phyloP scores from a whole-genome alignment of 2,888 invertebrate genomes.

The Aleiodes alternator region DNA sequence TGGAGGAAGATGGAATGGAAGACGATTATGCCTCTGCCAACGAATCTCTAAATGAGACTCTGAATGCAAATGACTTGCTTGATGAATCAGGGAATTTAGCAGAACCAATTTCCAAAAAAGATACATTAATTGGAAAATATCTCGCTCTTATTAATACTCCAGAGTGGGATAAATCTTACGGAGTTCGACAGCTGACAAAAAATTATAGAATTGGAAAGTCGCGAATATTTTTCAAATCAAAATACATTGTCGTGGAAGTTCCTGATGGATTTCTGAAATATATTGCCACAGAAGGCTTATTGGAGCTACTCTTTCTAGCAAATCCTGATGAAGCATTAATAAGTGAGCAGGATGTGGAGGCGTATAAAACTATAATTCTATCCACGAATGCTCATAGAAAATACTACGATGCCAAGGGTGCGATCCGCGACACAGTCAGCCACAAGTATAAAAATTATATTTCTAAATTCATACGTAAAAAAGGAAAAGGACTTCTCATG shows the following conservation, averaged over 20 bases:
- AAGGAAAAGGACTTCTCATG: no score
- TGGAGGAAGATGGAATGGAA: no score
- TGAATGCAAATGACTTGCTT: not conserved
- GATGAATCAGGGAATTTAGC: no score
- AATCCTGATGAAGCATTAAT: not conserved
- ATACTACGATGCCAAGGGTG: not conserved
- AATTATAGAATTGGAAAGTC: not conserved
- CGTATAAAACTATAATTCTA: not conserved
- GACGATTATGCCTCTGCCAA: no score
- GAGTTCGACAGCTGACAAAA: not conserved
- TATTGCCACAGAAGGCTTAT: not conserved
- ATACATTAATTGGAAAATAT: not conserved
- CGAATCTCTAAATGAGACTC: not conserved
- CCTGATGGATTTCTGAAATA: not conserved
- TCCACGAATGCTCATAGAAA: conserved; percentile 13
- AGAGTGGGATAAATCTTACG: not conserved
- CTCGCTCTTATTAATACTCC: not conserved
- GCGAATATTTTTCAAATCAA: not conserved
- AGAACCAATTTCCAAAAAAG: not conserved
- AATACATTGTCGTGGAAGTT: not conserved
- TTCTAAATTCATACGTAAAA: not conserved
- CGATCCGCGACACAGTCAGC: not conserved
- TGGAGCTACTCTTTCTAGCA: not conserved
- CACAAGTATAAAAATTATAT: not conserved
- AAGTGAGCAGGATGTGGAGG: not conserved